Base-by-base conservation (phyloP, 2,888 invertebrate genomes). In the Eristalis pertinax region DNA sequence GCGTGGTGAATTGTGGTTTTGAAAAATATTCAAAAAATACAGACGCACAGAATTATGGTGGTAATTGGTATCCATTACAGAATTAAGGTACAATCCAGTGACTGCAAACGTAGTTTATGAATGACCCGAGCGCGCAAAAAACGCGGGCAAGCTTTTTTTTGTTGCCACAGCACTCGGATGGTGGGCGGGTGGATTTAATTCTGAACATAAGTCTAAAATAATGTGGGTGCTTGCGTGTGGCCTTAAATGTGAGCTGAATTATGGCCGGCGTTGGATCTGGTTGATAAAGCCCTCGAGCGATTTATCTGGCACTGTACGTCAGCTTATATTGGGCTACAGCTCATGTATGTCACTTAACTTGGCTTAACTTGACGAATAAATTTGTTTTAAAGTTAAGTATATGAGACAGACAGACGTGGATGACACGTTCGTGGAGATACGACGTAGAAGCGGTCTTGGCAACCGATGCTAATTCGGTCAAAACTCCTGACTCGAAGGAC, bases 1-100 rank as follows among this genome's bases (percentile, higher is more conserved):
- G 56, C 10, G 75, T 62, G 75, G 65, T 75, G n/a, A 76, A 65
- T 75, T 76, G 75, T 41, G 76, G 76, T 67, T n/a, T 70, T 19
- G n/a, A 64, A 43, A 70, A 50, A 38, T 67, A 75, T 72, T 82
- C 4, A 50, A 70, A 60, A 73, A 62, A 38, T 38, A 26, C 62
- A 78, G 29, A 41, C 13, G 13, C 24, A 63, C 24, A 62, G 72
- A 43, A 63, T 63, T 73, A 26, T 29, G 50, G 43, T 50, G 26
- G 60, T 60, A 60, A 60, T 60, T 24, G 60, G 26, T 60, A 29
- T 60, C 26, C 60, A 60, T 60, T 60, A 26, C 60, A 19, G 60
- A 60, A 60, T 60, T 60, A 29, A 60, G 50, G 50, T 19, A 19
- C 19, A 32, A 50, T 50, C 19, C 50, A 50, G 19, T 50, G 19